Conservation (phyloP, 1,140 invertebrate species). For the Xylocopa sonorina region DNA sequence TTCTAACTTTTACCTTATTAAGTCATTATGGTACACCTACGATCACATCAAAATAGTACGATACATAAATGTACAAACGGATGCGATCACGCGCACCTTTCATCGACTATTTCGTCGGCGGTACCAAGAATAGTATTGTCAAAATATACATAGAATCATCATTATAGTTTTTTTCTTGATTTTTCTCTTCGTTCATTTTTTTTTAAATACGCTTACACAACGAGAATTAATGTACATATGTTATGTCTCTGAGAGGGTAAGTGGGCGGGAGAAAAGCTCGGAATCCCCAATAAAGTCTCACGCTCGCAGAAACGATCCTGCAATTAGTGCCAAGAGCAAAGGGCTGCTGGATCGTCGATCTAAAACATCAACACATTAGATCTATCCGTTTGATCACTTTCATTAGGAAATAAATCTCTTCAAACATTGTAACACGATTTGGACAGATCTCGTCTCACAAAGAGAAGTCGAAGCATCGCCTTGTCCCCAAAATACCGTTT, state of each 20-base stretch:
- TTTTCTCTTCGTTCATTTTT: conserved; percentile 30
- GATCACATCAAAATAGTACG: conserved; percentile 59
- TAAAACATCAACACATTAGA: conserved; percentile 3
- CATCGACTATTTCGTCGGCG: conserved; percentile 38
- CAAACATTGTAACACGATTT: conserved; percentile 53
- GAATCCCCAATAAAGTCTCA: conserved; percentile 32
- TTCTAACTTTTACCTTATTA: conserved; percentile 14
- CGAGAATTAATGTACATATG: conserved; percentile 65
- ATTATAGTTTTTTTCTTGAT: conserved; percentile 47
- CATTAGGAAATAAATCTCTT: conserved; percentile 52
- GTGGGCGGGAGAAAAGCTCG: conserved; percentile 48
- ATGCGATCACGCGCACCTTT: conserved; percentile 63
- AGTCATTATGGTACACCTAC: conserved; percentile 55
- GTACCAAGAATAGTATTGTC: conserved; percentile 75
- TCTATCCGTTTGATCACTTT: conserved; percentile 35
- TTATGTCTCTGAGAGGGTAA: conserved; percentile 56
- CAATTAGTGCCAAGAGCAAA: conserved; percentile 41
- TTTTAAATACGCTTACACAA: conserved; percentile 57
- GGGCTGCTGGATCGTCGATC: conserved; percentile 24
- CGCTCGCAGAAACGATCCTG: conserved; percentile 43
- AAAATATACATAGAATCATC: conserved; percentile 74
- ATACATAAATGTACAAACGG: conserved; percentile 73
- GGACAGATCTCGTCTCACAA: conserved; percentile 48
- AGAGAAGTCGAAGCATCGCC: conserved; percentile 26
- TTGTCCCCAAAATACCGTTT: conserved; percentile 23